A percentile compares a stretch with the other conserved stretches of the same genome.
phyloP scores from a whole-genome alignment of 2,888 invertebrate species.

The Tiliacea aurago region DNA sequence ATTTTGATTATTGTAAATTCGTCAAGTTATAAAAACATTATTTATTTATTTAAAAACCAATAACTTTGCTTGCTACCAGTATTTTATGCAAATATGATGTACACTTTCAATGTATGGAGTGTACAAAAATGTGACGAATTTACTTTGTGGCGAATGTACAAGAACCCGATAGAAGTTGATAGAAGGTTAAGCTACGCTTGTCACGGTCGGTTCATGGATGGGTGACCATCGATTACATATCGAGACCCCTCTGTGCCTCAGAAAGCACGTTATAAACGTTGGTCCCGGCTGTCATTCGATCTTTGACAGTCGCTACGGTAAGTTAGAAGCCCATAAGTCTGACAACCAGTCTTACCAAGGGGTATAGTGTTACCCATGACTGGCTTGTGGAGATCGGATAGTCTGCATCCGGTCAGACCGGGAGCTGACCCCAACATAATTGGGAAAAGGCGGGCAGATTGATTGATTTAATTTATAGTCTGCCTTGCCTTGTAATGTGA shows the following conservation, averaged over 20 bases:
- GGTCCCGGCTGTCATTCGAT: not conserved
- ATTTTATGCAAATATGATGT: no score
- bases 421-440: not conserved
- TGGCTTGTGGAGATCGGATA: not conserved
- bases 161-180: no score
- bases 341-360: not conserved
- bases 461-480: conserved; percentile 7
- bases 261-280: not conserved
- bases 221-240: not conserved
- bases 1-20: no score
- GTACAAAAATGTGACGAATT: no score
- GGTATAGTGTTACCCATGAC: not conserved
- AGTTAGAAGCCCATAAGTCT: not conserved
- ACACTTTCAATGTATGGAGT: no score
- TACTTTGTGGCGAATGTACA: no score
- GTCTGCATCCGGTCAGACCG: not conserved
- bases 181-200: not conserved
- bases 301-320: not conserved
- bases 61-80: no score
- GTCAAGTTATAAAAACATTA: no score
- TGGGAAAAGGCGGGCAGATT: no score
- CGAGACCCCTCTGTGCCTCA: not conserved
- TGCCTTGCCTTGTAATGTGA: not conserved
- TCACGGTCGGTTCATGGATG: not conserved
- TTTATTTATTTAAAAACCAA: no score